Conservation (phyloP, 2,797 vertebrate genomes). For the Tokudaia tokunoshimensis region DNA sequence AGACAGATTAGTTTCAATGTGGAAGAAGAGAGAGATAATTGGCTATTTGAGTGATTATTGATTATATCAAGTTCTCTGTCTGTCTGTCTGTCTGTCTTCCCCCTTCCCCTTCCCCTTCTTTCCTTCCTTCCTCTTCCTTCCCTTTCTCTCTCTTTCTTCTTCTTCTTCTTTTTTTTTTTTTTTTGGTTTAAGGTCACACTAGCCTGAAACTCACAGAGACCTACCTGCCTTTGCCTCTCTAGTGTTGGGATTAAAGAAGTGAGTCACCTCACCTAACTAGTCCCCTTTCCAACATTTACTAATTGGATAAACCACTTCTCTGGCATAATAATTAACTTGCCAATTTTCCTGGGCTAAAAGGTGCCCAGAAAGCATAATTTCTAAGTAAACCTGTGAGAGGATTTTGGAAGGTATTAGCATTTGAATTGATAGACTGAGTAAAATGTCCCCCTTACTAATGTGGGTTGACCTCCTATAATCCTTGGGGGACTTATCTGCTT, state of each 20-base stretch:
- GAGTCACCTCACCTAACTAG: not conserved
- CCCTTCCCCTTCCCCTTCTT: rapidly evolving
- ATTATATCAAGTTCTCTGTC: not conserved
- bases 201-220: not conserved
- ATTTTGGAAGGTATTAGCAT: not conserved
- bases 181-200: too few species aligned
- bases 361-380: not conserved
- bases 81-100: too few species aligned
- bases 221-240: not conserved
- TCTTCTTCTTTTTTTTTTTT: not conserved
- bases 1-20: not conserved
- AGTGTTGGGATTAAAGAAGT: not conserved
- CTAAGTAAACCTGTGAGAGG: not conserved
- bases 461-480: not conserved
- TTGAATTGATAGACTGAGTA: not conserved
- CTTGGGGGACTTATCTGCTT: not conserved
- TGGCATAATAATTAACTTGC: not conserved
- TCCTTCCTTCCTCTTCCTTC: rapidly evolving
- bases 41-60: not conserved
- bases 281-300: not conserved
- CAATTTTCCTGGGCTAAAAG: not conserved
- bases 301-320: not conserved
- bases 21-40: not conserved
- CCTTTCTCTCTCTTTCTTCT: not conserved
- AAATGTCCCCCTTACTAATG: not conserved